Evolutionary conservation across 2,797 vertebrate species (phyloP).

Genomic region (Borostomias antarcticus): DNA sequence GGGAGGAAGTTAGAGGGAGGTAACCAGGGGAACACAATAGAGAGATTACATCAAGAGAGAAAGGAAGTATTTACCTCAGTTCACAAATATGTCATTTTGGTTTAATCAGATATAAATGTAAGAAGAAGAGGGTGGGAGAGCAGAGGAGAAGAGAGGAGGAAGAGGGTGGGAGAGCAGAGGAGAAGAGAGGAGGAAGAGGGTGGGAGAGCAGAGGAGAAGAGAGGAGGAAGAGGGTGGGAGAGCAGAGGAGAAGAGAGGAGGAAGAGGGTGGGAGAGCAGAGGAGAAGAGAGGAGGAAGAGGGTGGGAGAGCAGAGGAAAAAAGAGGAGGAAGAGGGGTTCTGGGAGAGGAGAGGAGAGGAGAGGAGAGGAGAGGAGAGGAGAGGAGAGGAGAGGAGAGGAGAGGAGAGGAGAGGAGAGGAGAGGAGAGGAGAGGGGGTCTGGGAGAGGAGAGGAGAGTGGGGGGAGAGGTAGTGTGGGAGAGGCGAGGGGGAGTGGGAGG

Average conservation of each 20-base stretch:
- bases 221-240: not conserved
- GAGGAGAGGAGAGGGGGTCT: no score
- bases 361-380: no score
- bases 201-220: not conserved
- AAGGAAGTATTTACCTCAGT: not conserved
- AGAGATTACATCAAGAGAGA: slow-evolving; percentile 7
- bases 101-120: not conserved
- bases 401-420: no score
- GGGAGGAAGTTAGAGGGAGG: not conserved
- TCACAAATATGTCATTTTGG: not conserved
- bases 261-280: not conserved
- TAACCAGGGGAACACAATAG: slow-evolving; percentile 18
- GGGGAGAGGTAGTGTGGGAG: not conserved
- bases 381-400: no score
- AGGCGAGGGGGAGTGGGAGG: not conserved
- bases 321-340: not conserved
- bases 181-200: no score
- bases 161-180: no score
- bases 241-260: not conserved
- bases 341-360: not conserved
- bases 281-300: no score
- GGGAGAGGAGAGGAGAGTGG: not conserved
- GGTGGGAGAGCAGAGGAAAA: no score
- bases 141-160: not conserved
- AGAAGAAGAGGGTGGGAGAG: not conserved